Conservation (phyloP, 1,140 invertebrate genomes). For the Drosophila azteca region DNA sequence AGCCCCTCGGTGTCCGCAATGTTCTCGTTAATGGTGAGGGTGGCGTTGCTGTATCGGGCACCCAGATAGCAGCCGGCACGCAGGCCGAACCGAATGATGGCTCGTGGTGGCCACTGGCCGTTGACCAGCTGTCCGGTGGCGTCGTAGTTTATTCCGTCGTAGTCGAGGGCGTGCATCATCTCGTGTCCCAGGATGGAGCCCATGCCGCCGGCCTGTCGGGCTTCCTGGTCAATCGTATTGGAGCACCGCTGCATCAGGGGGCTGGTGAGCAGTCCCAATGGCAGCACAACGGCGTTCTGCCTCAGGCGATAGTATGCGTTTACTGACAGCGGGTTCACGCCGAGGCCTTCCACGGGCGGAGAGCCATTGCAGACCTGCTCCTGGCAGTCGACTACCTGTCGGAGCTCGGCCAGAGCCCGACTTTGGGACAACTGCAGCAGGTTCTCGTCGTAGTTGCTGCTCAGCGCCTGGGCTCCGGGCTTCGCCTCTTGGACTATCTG, state of each 20-base stretch:
- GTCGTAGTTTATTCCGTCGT: conserved; percentile 78
- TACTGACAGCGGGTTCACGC: conserved; percentile 59
- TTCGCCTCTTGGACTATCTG: conserved; percentile 4
- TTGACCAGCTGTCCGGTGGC: conserved; percentile 49
- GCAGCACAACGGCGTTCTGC: conserved; percentile 69
- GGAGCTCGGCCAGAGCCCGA: conserved; percentile 35
- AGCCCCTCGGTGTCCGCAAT: conserved; percentile 77
- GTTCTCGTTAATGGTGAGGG: conserved; percentile 71
- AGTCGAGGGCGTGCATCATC: conserved; percentile 76
- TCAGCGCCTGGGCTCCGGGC: not conserved
- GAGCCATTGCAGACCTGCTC: conserved; percentile 19
- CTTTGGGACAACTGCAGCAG: conserved; percentile 56
- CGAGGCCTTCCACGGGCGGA: not conserved
- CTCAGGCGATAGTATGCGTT: conserved; percentile 77
- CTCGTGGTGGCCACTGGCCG: conserved; percentile 55
- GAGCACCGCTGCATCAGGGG: conserved; percentile 6
- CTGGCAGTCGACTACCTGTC: conserved; percentile 31
- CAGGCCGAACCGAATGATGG: conserved; percentile 68
- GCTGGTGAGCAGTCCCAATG: conserved; percentile 61
- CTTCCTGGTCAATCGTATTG: not conserved
- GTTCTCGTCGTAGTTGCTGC: conserved; percentile 55
- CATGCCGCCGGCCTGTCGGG: conserved; percentile 48
- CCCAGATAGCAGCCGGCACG: conserved; percentile 61
- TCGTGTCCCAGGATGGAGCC: conserved; percentile 75
- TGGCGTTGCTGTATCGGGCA: conserved; percentile 58